Evolutionary conservation across 2,113 vertebrate genomes (phyloP), one percentile per base, ranked within the genome.

Genomic region (Conger conger): DNA sequence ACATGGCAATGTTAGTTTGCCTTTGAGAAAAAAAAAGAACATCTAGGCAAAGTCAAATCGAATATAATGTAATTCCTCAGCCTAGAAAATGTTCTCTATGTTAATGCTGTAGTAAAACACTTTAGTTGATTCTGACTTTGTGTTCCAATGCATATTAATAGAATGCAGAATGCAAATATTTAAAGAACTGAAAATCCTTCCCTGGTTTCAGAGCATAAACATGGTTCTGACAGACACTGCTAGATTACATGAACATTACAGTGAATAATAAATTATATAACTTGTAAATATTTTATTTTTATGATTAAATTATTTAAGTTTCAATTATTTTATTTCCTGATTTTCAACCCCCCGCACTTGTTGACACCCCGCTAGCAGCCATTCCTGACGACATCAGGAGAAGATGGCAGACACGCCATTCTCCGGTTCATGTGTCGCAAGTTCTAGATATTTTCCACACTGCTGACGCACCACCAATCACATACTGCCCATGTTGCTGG

Each of bases 261-360:
- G 60, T 57, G 60, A 83, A 42, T 13, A 73, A n/a, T 73, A 73
- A 73, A 68, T 42, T 73, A 68, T 50, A 76, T 83, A n/a, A n/a
- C n/a, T n/a, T n/a, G n/a, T n/a, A n/a, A n/a, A n/a, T n/a, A n/a
- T n/a, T n/a, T n/a, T n/a, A n/a, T n/a, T n/a, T n/a, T n/a, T n/a
- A n/a, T n/a, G n/a, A n/a, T n/a, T n/a, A n/a, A n/a, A n/a, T n/a
- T n/a, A n/a, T n/a, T n/a, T n/a, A n/a, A n/a, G n/a, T n/a, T n/a
- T n/a, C n/a, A n/a, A n/a, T n/a, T n/a, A n/a, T n/a, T n/a, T n/a
- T n/a, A n/a, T n/a, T n/a, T n/a, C n/a, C n/a, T n/a, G n/a, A n/a
- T n/a, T n/a, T n/a, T n/a, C n/a, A n/a, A n/a, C n/a, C n/a, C n/a
- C n/a, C n/a, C n/a, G n/a, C n/a, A n/a, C n/a, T n/a, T n/a, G n/a